Conservation (phyloP, 1,140 invertebrate species). For the Drosophila hydei region DNA sequence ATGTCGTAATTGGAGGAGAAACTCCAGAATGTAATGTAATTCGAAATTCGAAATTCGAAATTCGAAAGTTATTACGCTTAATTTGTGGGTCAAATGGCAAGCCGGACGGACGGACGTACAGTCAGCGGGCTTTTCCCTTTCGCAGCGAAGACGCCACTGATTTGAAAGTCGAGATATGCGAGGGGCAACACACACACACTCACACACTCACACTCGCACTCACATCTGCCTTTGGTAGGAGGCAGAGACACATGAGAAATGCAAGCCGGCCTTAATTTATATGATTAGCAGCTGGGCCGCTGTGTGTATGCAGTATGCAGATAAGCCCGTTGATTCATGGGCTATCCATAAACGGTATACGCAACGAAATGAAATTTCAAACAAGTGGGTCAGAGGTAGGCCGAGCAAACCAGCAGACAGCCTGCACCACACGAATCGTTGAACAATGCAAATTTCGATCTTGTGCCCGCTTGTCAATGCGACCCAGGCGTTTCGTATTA, state of each 20-base stretch:
- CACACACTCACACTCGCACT: no score
- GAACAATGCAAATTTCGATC: constrained; percentile 67
- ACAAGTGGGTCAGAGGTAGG: constrained; percentile 54
- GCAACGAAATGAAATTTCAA: constrained; percentile 54
- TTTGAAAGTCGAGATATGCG: constrained; percentile 73
- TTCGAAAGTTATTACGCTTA: constrained; percentile 81
- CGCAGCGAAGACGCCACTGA: constrained; percentile 48
- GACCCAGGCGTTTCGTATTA: constrained; percentile 64
- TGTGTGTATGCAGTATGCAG: constrained; percentile 62
- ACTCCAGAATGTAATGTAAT: constrained; percentile 67
- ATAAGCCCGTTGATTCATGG: constrained; percentile 71
- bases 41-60: constrained; percentile 71
- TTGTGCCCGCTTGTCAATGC: constrained; percentile 55
- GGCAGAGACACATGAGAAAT: constrained; percentile 30
- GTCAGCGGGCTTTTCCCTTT: constrained; percentile 65
- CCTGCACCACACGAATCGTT: constrained; percentile 42
- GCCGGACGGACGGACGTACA: constrained; percentile 2
- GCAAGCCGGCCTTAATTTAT: constrained; percentile 71
- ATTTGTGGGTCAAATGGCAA: constrained; percentile 79
- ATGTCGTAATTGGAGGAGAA: constrained; percentile 73
- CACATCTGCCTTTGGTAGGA: neutral
- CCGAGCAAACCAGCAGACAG: no score
- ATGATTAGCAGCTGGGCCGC: constrained; percentile 65
- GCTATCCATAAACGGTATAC: constrained; percentile 44
- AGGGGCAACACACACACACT: neutral